Evolutionary conservation across 2,113 vertebrate genomes (phyloP), one percentile per base, ranked within the genome.

Genomic region (Sinocyclocheilus maitianheensis): DNA sequence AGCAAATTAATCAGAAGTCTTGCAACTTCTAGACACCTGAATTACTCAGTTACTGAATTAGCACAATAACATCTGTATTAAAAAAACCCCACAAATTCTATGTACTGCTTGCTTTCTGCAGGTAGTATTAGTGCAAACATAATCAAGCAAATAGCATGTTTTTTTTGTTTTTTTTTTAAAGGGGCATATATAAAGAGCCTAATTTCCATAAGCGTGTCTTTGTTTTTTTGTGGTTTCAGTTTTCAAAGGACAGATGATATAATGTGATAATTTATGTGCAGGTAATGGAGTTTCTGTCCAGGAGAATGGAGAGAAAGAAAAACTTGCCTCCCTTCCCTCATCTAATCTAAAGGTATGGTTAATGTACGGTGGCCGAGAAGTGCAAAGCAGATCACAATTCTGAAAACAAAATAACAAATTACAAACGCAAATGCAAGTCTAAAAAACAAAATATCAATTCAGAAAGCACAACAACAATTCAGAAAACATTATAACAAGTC

Each of bases 271-370:
- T 89, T 84, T 80, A 77, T 71, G 11, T 75, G 48, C 60, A 99
- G 98, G 97, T 89, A 99, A 98, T 87, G 98, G 97, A 89, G 86
- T 97, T 84, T 94, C 95, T 58, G 91, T 95, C 30, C 96, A 97
- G 11, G 92, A 97, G 91, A 98, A 97, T 87, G 97, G 96, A 62
- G 97, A 98, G 67, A 95, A 94, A 58, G 97, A 98, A 81, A 94
- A 92, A 3, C 96, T 96, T 94, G 96, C 95, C 78, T 95, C 95
- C 24, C 95, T 93, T 92, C 95, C 96, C 83, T 94, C 95, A 60
- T 60, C 30, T 20, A 60, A 69, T 75, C 20, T 77, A 63, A 51
- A 12, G 16, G 16, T 51, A 16, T 2, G 18, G 46, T 53, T 72
- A 40, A 43, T 43, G 43, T 26, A 26, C 26, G 26, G 26, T 26